A percentile compares a stretch with the other conserved stretches of the same genome.
Conservation (phyloP, 2,797 vertebrate species). For the Pelobates cultripes region DNA sequence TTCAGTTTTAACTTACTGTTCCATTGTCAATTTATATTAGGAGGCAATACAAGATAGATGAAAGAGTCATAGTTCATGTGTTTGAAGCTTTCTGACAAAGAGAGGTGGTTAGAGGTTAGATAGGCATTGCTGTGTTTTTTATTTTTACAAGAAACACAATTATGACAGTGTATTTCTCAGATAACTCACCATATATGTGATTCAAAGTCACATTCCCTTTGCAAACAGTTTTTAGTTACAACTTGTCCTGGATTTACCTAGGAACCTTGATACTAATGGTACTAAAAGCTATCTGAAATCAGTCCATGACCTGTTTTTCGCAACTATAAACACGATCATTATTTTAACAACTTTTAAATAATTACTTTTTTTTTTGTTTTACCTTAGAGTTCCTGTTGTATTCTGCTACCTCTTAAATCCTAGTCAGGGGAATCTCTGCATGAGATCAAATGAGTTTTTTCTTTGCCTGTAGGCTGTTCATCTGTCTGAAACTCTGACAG, state of each 20-base stretch:
- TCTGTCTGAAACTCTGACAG: not conserved
- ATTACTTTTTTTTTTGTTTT: not conserved
- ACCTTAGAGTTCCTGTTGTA: not conserved
- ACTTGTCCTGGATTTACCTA: not conserved
- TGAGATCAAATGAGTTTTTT: slow-evolving; percentile 6
- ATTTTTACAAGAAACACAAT: no score
- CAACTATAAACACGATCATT: no score
- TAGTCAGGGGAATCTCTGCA: slow-evolving; percentile 6
- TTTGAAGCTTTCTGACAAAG: no score
- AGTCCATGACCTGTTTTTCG: not conserved
- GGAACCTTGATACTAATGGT: not conserved
- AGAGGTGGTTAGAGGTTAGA: no score
- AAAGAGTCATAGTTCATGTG: no score
- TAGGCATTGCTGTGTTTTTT: no score
- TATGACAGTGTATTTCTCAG: not conserved
- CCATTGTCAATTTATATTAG: no score
- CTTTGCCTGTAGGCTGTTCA: slow-evolving; percentile 12
- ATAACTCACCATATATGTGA: not conserved
- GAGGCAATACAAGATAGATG: no score
- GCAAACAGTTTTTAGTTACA: not conserved
- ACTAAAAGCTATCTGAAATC: not conserved
- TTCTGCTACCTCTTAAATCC: not conserved
- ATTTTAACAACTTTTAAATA: not conserved
- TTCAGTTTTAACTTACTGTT: no score
- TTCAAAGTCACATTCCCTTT: not conserved